These are phyloP conservation scores for Chelidonichthys spinosus DNA, from an alignment of 2,797 vertebrate species.

Conservation along the genomic window DNA sequence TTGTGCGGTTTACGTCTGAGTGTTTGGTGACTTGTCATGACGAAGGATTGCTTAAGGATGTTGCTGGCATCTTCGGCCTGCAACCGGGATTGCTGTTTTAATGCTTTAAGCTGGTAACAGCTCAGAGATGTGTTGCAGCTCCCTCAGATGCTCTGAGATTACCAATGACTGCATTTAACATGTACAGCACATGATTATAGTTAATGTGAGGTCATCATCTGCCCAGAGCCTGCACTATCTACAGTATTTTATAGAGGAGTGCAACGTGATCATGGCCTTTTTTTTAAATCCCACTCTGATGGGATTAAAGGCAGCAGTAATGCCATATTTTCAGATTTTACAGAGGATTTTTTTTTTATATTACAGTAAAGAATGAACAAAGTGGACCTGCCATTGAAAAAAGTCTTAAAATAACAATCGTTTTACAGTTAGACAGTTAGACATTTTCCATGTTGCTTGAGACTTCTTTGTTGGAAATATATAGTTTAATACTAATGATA, in stretches of 20 bases:
- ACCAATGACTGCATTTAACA: slow-evolving; percentile 38
- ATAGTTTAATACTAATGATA: neutral
- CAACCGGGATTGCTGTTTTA: slow-evolving; percentile 42
- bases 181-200: slow-evolving; percentile 28
- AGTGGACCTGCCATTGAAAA: slow-evolving; percentile 27
- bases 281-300: slow-evolving; percentile 56
- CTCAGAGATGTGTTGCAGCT: slow-evolving; percentile 33
- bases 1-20: slow-evolving; percentile 19
- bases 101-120: slow-evolving; percentile 40
- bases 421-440: neutral
- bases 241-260: slow-evolving; percentile 48
- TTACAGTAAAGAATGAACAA: slow-evolving; percentile 46
- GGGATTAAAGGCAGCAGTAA: slow-evolving; percentile 63
- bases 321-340: slow-evolving; percentile 67
- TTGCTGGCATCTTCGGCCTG: slow-evolving; percentile 31
- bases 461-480: neutral
- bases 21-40: slow-evolving; percentile 28
- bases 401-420: slow-evolving; percentile 15
- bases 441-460: neutral
- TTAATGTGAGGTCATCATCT: slow-evolving; percentile 35
- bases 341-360: slow-evolving; percentile 42
- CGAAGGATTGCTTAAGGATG: slow-evolving; percentile 31
- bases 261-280: slow-evolving; percentile 45
- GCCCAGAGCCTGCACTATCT: slow-evolving; percentile 21
- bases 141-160: slow-evolving; percentile 49